Conservation (phyloP, 2,888 invertebrate genomes). For the Lymantria dispar region DNA sequence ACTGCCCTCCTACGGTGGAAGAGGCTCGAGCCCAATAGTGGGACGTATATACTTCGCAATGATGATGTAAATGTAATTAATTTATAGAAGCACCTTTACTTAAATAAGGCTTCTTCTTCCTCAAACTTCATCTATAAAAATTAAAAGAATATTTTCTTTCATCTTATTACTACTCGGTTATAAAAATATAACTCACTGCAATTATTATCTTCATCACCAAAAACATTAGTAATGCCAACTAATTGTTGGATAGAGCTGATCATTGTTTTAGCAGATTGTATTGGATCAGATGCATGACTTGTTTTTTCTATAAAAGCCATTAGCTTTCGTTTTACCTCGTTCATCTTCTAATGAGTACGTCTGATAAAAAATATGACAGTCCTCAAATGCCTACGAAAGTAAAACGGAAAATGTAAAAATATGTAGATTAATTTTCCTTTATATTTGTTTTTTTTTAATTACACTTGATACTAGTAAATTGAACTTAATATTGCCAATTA, state of each 20-base stretch:
- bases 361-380: neutral
- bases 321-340: slow-evolving; percentile 13
- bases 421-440: neutral
- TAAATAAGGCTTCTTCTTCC: too few species aligned
- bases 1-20: too few species aligned
- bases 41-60: too few species aligned
- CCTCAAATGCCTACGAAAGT: neutral
- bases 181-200: slow-evolving; percentile 33
- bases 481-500: neutral
- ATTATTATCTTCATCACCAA: slow-evolving; percentile 38
- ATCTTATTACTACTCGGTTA: neutral
- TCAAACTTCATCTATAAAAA: too few species aligned
- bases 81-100: too few species aligned
- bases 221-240: slow-evolving; percentile 53
- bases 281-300: slow-evolving; percentile 36
- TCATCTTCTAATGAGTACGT: slow-evolving; percentile 8
- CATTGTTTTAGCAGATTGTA: slow-evolving; percentile 44
- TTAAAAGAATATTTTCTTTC: too few species aligned
- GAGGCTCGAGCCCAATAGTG: too few species aligned
- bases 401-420: neutral
- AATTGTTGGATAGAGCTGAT: slow-evolving; percentile 44
- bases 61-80: too few species aligned
- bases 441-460: neutral
- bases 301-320: slow-evolving; percentile 13
- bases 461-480: neutral